A percentile compares a stretch with the other conserved stretches of the same genome.
These are phyloP conservation scores for Larimichthys polyactis DNA, from an alignment of 2,113 vertebrate species.

Conservation along the genomic window DNA sequence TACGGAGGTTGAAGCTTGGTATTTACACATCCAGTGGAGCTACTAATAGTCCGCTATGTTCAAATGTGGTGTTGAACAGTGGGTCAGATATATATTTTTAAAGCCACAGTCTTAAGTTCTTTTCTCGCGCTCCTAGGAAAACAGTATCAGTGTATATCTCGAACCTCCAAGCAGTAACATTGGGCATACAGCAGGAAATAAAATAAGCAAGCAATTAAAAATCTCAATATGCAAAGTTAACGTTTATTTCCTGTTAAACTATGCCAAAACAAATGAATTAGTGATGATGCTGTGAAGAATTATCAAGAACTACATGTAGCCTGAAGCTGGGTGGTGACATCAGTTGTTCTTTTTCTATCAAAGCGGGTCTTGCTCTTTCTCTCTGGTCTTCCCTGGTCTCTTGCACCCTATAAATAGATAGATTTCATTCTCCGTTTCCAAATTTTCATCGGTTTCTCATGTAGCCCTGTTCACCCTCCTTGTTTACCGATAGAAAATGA, in stretches of 20 bases:
- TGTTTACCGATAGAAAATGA: slow-evolving; percentile 51
- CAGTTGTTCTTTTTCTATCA: slow-evolving; percentile 52
- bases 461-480: slow-evolving; percentile 25
- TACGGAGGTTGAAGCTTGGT: no score
- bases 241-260: neutral
- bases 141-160: neutral
- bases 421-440: slow-evolving; percentile 16
- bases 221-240: neutral
- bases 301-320: slow-evolving; percentile 17
- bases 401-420: slow-evolving; percentile 18
- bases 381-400: slow-evolving; percentile 1
- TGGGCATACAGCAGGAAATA: neutral
- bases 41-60: no score
- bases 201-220: neutral
- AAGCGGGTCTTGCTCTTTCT: slow-evolving; percentile 9
- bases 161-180: neutral
- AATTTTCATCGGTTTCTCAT: slow-evolving; percentile 5
- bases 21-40: no score
- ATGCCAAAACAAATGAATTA: neutral
- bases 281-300: neutral
- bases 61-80: no score
- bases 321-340: slow-evolving; percentile 52
- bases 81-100: no score
- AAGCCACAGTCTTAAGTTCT: no score
- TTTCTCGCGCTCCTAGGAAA: neutral